phyloP scores from a whole-genome alignment of 2,797 vertebrate genomes.

The Saxicola maurus region DNA sequence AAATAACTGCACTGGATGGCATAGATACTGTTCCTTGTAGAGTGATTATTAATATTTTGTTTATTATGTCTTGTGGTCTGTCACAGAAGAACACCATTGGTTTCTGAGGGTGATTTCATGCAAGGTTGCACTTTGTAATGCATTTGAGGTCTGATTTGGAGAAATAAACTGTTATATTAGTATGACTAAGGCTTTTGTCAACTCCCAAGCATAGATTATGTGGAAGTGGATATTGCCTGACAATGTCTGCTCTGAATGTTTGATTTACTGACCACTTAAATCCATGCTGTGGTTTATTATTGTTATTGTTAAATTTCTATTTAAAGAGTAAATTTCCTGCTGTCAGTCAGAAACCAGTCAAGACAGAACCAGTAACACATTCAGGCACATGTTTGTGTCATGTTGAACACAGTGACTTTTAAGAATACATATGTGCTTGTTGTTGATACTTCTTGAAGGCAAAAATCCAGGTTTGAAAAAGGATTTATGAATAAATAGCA shows the following conservation, averaged over 20 bases:
- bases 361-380: background rate
- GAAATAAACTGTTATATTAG: background rate
- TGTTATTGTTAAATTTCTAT: background rate
- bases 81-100: background rate
- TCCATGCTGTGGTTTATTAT: background rate
- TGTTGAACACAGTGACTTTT: background rate
- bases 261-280: background rate
- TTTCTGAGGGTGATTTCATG: background rate
- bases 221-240: background rate
- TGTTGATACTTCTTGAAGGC: background rate
- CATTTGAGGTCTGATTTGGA: background rate
- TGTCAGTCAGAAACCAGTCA: background rate
- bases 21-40: background rate
- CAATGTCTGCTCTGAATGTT: background rate
- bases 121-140: background rate
- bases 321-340: background rate
- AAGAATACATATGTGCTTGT: background rate
- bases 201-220: background rate
- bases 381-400: accelerated
- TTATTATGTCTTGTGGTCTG: background rate
- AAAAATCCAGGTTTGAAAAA: background rate
- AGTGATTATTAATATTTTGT: background rate
- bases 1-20: background rate
- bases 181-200: background rate
- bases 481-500: background rate